A percentile compares a stretch with the other conserved stretches of the same genome.
phyloP scores from a whole-genome alignment of 2,888 invertebrate species.

The Lasioglossum leucozonium region DNA sequence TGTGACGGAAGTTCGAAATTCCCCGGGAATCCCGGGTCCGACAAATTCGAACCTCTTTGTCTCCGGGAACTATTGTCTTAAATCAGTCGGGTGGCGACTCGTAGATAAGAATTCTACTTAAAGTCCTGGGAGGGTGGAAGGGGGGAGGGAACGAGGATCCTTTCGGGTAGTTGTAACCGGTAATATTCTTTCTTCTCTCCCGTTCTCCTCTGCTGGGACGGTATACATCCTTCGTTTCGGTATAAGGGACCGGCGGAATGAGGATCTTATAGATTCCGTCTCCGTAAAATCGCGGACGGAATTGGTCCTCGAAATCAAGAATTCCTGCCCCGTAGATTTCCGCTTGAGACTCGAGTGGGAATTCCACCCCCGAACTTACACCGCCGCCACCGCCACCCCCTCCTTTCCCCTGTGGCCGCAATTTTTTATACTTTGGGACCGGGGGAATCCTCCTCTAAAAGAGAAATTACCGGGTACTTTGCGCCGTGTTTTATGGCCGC shows the following conservation, averaged over 20 bases:
- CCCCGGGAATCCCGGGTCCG: constrained; percentile 7
- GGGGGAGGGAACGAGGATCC: background rate
- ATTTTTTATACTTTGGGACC: constrained; percentile 19
- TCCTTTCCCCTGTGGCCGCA: background rate
- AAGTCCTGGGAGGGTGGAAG: constrained; percentile 8
- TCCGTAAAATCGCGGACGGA: constrained; percentile 30
- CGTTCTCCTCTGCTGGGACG: background rate
- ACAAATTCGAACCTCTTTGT: constrained; percentile 1
- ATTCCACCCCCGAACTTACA: constrained; percentile 15
- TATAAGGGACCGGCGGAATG: constrained; percentile 16
- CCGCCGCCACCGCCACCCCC: background rate
- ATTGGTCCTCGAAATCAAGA: constrained; percentile 39
- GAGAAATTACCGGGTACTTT: constrained; percentile 17
- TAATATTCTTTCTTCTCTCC: constrained; percentile 40
- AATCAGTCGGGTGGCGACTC: constrained; percentile 22
- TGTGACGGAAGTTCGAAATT: constrained; percentile 1
- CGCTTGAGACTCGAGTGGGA: constrained; percentile 17
- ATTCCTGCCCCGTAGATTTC: constrained; percentile 26
- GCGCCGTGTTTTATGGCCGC: constrained; percentile 2
- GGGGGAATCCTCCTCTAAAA: constrained; percentile 8
- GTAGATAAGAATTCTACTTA: constrained; percentile 42
- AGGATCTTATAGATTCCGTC: constrained; percentile 36
- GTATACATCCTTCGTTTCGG: constrained; percentile 14
- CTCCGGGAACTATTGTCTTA: constrained; percentile 14
- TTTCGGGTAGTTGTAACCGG: constrained; percentile 21